Evolutionary conservation across 1,140 invertebrate genomes (phyloP), one percentile per base, ranked within the genome.

Genomic region (Steinernema khuongi): DNA sequence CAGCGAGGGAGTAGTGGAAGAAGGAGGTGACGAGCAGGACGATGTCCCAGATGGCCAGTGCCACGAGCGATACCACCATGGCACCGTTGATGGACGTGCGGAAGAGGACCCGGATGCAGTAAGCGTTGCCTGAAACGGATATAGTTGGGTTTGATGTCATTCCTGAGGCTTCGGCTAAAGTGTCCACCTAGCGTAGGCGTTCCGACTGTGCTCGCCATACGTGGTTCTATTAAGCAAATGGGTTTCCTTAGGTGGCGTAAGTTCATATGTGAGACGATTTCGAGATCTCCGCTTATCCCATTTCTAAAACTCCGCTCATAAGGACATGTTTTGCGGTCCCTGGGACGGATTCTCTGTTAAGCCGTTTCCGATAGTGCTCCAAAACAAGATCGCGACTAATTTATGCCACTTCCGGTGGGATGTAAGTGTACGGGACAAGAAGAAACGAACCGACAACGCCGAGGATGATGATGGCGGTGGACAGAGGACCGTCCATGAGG

Each of bases 41-140:
- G 22, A 69, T 69, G 68, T 69, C 68, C 68, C 68, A 69, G 68
- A 69, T 69, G 31, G 68, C 68, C 28, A 69, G 68, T 2, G 68
- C 68, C 11, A 69, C 41, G 14, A 69, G 41, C 11, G 31, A 33
- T 2, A 32, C 41, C 31, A 50, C 68, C 68, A 69, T 69, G 11
- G 31, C 41, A 4, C 31, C 68, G 68, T 69, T 69, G 11, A 69
- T 69, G 4, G 31, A 50, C 14, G 68, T 69, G 11, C 41, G 68
- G 68, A 50, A 32, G 68, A 69, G 68, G 31, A 69, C 31, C 7
- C 41, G 31, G 41, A 69, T 69, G 26, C 68, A 33, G 31, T 69
- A 33, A 2, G 68, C 68, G 68, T 69, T 69, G 68, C 68, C 68
- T 60, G n/a, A n/a, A n/a, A n/a, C n/a, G n/a, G n/a, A n/a, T n/a